phyloP scores from a whole-genome alignment of 2,113 vertebrate genomes.

The Antechinus flavipes region DNA sequence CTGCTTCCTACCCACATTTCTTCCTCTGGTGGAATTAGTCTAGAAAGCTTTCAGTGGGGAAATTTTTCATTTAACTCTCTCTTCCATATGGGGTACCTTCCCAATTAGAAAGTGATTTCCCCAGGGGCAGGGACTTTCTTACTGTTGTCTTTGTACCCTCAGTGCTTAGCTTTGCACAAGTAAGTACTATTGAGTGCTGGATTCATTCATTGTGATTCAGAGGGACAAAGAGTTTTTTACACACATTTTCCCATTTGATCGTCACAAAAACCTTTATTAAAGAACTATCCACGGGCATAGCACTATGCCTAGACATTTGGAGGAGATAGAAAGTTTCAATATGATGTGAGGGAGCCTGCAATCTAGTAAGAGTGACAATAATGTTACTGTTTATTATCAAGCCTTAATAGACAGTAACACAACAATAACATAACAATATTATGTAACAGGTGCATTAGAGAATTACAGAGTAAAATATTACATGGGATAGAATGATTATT shows the following conservation, averaged over 20 bases:
- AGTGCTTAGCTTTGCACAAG: neutral
- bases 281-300: neutral
- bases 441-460: neutral
- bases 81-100: neutral
- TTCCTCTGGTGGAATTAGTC: neutral
- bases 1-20: neutral
- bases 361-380: neutral
- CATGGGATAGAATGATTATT: neutral
- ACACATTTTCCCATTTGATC: neutral
- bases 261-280: neutral
- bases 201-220: neutral
- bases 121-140: neutral
- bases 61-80: neutral
- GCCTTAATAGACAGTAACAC: neutral
- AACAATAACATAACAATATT: neutral
- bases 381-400: neutral
- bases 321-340: neutral
- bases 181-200: neutral
- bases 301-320: neutral
- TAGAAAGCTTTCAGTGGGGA: neutral
- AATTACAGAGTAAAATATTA: neutral
- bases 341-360: neutral
- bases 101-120: neutral
- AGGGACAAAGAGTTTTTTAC: neutral
- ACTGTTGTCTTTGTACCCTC: neutral